Evolutionary conservation across 2,797 vertebrate species (phyloP).

Genomic region (Smutsia gigantea): DNA sequence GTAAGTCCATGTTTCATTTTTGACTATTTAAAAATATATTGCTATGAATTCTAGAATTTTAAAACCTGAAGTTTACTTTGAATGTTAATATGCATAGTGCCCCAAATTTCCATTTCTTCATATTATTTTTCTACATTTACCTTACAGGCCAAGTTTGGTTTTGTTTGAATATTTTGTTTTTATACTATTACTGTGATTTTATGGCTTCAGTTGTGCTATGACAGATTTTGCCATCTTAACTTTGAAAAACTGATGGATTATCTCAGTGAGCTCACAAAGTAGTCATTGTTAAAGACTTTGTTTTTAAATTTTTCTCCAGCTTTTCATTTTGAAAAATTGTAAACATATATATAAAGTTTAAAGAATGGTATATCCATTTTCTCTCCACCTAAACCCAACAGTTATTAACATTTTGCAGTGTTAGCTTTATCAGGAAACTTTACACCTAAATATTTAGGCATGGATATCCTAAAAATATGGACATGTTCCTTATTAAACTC

Average conservation of each 20-base stretch:
- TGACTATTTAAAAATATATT: neutral
- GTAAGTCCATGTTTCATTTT: neutral
- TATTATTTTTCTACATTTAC: constrained; percentile 30
- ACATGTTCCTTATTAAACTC: neutral
- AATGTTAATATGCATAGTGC: neutral
- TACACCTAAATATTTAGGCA: neutral
- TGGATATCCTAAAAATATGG: neutral
- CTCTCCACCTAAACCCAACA: neutral
- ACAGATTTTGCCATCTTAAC: neutral
- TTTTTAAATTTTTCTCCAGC: neutral
- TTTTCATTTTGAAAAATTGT: constrained; percentile 28
- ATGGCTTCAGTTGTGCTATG: neutral
- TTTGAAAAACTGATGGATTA: neutral
- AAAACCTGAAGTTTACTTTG: neutral
- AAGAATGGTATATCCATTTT: neutral
- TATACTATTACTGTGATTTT: neutral
- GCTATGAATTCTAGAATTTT: constrained; percentile 21
- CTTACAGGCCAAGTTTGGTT: neutral
- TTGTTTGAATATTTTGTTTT: neutral
- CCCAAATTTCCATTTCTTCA: constrained; percentile 20
- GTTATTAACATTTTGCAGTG: neutral
- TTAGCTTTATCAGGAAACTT: neutral
- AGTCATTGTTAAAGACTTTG: neutral
- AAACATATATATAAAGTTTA: neutral
- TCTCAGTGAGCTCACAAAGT: neutral